Evolutionary conservation across 2,888 invertebrate genomes (phyloP).

Genomic region (Drosophila sordidapex): DNA sequence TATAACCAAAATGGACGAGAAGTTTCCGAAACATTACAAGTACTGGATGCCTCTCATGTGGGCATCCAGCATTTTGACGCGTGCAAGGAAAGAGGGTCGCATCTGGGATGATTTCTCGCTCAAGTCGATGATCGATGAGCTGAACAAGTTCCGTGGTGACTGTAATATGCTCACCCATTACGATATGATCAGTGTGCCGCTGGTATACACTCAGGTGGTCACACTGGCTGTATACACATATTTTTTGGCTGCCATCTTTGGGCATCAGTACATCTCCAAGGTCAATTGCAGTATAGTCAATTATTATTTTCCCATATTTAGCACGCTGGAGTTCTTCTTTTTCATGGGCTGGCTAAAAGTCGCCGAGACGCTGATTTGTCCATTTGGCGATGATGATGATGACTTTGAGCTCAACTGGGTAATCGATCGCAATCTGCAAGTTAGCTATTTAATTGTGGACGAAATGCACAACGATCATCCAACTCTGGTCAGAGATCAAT

Average conservation of each 20-base stretch:
- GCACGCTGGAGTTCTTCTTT: slow-evolving; percentile 93
- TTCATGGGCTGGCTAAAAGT: slow-evolving; percentile 96
- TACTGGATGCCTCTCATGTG: slow-evolving; percentile 96
- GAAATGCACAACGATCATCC: slow-evolving; percentile 97
- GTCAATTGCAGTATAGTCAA: slow-evolving; percentile 88
- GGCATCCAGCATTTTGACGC: slow-evolving; percentile 94
- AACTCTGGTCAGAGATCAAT: slow-evolving; percentile 93
- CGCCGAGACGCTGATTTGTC: slow-evolving; percentile 95
- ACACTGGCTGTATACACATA: slow-evolving; percentile 94
- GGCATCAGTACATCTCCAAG: slow-evolving; percentile 92
- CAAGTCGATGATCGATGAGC: slow-evolving; percentile 94
- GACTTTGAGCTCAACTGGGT: slow-evolving; percentile 89
- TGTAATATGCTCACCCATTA: slow-evolving; percentile 90
- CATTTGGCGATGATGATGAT: slow-evolving; percentile 95
- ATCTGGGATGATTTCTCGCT: slow-evolving; percentile 96
- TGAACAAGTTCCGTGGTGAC: slow-evolving; percentile 92
- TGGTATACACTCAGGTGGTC: slow-evolving; percentile 95
- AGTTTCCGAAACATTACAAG: slow-evolving; percentile 94
- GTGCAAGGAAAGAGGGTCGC: slow-evolving; percentile 94
- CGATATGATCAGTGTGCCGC: slow-evolving; percentile 90
- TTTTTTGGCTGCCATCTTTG: slow-evolving; percentile 94
- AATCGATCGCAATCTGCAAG: slow-evolving; percentile 88
- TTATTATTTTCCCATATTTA: slow-evolving; percentile 94
- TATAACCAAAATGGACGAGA: slow-evolving; percentile 90
- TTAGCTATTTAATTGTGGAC: slow-evolving; percentile 95